Conservation (phyloP, 1,140 invertebrate species). For the Aplysia californica region DNA sequence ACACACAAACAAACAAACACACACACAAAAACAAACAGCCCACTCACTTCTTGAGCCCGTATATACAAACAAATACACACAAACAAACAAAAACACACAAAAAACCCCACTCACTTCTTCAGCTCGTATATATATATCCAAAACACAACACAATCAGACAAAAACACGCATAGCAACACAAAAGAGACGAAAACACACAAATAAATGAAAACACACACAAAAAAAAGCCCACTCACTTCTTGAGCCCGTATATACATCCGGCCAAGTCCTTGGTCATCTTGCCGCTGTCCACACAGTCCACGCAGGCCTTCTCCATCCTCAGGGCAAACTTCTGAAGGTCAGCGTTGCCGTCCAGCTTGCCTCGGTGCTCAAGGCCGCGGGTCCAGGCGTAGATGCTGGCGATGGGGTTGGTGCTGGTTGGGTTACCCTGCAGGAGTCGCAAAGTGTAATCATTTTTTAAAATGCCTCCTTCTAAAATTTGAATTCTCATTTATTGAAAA, state of each 20-base stretch:
- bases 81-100: too few relatives aligned
- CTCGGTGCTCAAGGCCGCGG: conserved; percentile 87
- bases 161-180: too few relatives aligned
- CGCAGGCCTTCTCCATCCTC: conserved; percentile 82
- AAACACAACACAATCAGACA: too few relatives aligned
- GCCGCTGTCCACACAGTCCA: conserved; percentile 93
- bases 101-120: too few relatives aligned
- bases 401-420: conserved; percentile 69
- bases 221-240: conserved; percentile 60
- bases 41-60: too few relatives aligned
- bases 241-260: conserved; percentile 93
- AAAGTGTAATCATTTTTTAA: conserved; percentile 3
- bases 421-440: conserved; percentile 59
- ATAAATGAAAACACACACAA: neutral
- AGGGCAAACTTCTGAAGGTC: conserved; percentile 72
- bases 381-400: conserved; percentile 99
- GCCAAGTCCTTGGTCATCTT: conserved; percentile 99
- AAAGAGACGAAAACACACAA: too few relatives aligned
- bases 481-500: neutral
- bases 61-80: too few relatives aligned
- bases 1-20: too few relatives aligned
- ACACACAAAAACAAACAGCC: too few relatives aligned
- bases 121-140: too few relatives aligned
- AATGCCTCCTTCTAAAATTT: neutral
- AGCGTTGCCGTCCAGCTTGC: conserved; percentile 90